Conservation (phyloP, 1,140 invertebrate species). For the Drosophila truncata region DNA sequence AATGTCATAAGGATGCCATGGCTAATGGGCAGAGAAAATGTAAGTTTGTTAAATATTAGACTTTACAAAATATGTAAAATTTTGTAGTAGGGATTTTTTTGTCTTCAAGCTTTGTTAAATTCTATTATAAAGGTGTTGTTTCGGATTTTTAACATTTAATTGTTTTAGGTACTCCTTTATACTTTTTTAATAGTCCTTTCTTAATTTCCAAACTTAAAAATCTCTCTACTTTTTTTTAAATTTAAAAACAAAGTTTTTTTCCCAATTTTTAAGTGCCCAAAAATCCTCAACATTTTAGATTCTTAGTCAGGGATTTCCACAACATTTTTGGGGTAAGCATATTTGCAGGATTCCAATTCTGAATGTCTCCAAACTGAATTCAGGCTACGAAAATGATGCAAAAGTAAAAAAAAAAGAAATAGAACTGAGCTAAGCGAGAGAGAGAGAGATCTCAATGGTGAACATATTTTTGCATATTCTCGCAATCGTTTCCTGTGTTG, state of each 20-base stretch:
- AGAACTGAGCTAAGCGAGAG: neutral
- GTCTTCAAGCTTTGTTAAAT: neutral
- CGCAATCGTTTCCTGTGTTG: slow-evolving; percentile 43
- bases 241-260: neutral
- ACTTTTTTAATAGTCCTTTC: no score
- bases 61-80: neutral
- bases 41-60: neutral
- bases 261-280: neutral
- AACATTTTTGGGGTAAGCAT: slow-evolving; percentile 18
- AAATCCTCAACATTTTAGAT: neutral
- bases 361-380: slow-evolving; percentile 46
- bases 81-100: neutral
- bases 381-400: slow-evolving; percentile 40
- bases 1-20: neutral
- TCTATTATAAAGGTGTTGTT: neutral
- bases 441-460: slow-evolving; percentile 24
- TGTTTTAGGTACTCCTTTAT: neutral
- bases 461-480: slow-evolving; percentile 45
- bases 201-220: neutral
- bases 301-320: slow-evolving; percentile 6
- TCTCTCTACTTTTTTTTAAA: no score
- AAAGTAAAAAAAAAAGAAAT: slow-evolving; percentile 7
- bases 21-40: neutral
- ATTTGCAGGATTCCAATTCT: slow-evolving; percentile 23
- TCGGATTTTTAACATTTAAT: neutral